A percentile compares a stretch with the other conserved stretches of the same genome.
These are phyloP conservation scores for Trichechus manatus DNA, from an alignment of 2,113 vertebrate species.

Conservation along the genomic window DNA sequence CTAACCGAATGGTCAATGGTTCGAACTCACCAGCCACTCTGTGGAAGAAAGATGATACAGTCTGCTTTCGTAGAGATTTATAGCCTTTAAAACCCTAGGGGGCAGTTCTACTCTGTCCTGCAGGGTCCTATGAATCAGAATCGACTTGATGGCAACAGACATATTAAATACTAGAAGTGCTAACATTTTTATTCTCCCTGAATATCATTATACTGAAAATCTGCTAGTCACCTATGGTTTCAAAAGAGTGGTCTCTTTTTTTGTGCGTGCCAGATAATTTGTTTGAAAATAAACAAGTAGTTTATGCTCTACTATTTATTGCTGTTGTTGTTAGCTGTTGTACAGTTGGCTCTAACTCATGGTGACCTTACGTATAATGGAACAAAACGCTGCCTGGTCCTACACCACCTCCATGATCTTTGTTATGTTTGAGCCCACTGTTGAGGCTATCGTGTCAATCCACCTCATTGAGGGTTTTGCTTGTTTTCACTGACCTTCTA, in stretches of 20 bases:
- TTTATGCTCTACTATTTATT: background rate
- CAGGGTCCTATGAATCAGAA: background rate
- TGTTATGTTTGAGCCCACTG: background rate
- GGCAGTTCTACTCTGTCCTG: background rate
- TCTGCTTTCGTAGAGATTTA: background rate
- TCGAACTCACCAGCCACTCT: background rate
- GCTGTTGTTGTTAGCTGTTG: background rate
- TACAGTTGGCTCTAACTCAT: background rate
- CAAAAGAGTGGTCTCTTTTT: background rate
- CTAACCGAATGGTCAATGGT: background rate
- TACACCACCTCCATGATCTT: background rate
- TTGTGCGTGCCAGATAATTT: background rate
- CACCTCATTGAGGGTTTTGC: background rate
- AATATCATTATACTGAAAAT: constrained; percentile 55
- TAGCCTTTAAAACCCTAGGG: background rate
- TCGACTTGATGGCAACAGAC: background rate
- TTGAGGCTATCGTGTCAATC: background rate
- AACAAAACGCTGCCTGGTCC: background rate
- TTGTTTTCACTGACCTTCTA: background rate
- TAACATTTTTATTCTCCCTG: constrained; percentile 64
- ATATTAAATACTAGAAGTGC: background rate
- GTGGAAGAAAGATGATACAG: background rate
- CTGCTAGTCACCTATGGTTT: background rate
- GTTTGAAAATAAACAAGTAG: background rate
- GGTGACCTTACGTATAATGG: background rate